Evolutionary conservation across 2,888 invertebrate genomes (phyloP).

Genomic region (Branchellion lobata): DNA sequence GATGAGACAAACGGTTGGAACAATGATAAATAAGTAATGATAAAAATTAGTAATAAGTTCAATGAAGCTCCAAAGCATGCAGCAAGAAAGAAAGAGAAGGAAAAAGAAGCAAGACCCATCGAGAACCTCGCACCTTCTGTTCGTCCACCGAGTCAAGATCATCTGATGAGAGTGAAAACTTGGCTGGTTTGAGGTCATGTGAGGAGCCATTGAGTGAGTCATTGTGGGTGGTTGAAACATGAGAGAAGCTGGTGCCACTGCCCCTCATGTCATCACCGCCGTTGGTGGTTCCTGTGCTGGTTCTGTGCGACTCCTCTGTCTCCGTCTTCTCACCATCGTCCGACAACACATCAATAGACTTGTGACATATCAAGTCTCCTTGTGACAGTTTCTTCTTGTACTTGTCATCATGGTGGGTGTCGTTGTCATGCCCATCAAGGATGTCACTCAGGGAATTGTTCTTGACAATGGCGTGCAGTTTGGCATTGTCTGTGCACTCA

Average conservation of each 20-base stretch:
- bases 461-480: neutral
- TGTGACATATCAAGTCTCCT: neutral
- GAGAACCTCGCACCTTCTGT: neutral
- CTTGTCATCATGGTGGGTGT: neutral
- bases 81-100: too few species aligned
- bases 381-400: neutral
- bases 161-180: neutral
- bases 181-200: conserved; percentile 14
- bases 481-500: neutral
- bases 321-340: neutral
- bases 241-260: neutral
- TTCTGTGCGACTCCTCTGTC: neutral
- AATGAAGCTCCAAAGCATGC: too few species aligned
- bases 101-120: too few species aligned
- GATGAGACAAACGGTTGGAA: too few species aligned
- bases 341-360: neutral
- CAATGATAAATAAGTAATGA: too few species aligned
- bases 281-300: neutral
- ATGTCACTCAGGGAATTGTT: conserved; percentile 6
- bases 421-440: neutral
- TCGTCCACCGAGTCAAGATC: neutral
- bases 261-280: neutral
- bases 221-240: neutral
- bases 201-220: neutral
- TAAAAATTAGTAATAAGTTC: too few species aligned